These are phyloP conservation scores for Brevimyrus niger DNA, from an alignment of 2,113 vertebrate species.

Conservation along the genomic window DNA sequence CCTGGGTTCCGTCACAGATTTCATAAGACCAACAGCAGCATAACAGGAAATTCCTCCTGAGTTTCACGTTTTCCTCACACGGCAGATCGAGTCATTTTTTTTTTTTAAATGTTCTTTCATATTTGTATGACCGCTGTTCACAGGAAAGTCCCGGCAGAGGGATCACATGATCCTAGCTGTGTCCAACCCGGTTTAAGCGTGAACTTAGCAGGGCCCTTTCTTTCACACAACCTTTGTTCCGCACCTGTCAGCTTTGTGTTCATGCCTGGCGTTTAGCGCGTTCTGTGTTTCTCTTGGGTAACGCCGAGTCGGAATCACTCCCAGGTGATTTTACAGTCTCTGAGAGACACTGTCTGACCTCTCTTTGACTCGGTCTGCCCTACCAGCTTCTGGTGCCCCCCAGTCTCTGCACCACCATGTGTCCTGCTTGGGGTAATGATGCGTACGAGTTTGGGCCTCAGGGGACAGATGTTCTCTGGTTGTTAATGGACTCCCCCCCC, in stretches of 20 bases:
- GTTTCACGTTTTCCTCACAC: not conserved
- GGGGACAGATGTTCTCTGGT: not conserved
- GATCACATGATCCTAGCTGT: not conserved
- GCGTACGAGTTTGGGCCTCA: constrained; percentile 16
- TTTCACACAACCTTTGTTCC: not conserved
- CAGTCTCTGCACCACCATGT: not conserved
- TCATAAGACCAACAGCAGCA: not conserved
- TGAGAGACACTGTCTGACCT: not conserved
- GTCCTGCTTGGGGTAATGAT: constrained; percentile 25
- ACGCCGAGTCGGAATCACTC: not conserved
- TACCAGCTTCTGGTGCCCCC: not conserved
- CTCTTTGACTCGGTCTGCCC: not conserved
- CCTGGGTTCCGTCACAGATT: not conserved
- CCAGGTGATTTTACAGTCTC: not conserved
- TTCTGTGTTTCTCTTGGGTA: not conserved
- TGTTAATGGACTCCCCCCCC: not conserved
- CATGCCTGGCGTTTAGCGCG: not conserved
- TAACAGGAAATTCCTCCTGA: not conserved
- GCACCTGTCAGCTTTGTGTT: not conserved
- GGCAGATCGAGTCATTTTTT: not conserved
- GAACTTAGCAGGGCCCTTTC: not conserved
- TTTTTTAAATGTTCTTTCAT: not conserved
- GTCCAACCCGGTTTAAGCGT: not conserved
- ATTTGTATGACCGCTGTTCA: not conserved
- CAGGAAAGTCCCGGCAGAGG: not conserved